Base-by-base conservation (phyloP, 2,113 vertebrate genomes). In the Quiscalus mexicanus region DNA sequence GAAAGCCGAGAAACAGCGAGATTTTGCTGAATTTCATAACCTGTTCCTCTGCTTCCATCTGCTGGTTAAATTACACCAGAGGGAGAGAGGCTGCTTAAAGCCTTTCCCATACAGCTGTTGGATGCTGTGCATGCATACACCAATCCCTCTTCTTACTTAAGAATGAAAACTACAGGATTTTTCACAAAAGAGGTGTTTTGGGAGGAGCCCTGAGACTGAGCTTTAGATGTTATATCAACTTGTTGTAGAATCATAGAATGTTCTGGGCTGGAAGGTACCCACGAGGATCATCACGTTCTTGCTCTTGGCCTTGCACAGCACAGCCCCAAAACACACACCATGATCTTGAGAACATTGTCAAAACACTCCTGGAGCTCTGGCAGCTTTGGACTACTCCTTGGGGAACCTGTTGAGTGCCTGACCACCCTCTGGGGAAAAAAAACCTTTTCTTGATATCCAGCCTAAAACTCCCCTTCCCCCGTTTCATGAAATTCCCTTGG, bases 41-140 rank as follows among this genome's bases (percentile, higher is more conserved):
- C 6, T 53, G 74, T 75, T 84, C 31, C 56, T 85, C n/a, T 96
- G 86, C 83, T 82, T 90, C 91, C 89, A 76, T 83, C 75, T 93
- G 63, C 79, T 94, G 95, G 93, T 56, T 44, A 41, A 1, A 58
- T 56, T 56, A 10, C 7, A 5, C 5, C 5, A 2, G 11, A 33
- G 15, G 16, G 24, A 39, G 41, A 10, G 0, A 22, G 2, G 2
- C 12, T 35, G 31, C 6, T 33, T 1, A 28, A 83, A 76, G 3
- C 16, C 33, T 30, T 42, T 47, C 5, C 9, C 10, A 6, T 13
- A 15, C 19, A 16, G 9, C 21, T 13, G 5, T 5, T 30, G 4
- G 2, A 11, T 41, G 39, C 25, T 41, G 1, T 71, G 11, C 2
- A 0, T 71, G 23, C 7, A 5, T 28, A 3, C 22, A 20, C 3